Conservation (phyloP, 2,797 vertebrate species). For the Arrhamphus sclerolepis region DNA sequence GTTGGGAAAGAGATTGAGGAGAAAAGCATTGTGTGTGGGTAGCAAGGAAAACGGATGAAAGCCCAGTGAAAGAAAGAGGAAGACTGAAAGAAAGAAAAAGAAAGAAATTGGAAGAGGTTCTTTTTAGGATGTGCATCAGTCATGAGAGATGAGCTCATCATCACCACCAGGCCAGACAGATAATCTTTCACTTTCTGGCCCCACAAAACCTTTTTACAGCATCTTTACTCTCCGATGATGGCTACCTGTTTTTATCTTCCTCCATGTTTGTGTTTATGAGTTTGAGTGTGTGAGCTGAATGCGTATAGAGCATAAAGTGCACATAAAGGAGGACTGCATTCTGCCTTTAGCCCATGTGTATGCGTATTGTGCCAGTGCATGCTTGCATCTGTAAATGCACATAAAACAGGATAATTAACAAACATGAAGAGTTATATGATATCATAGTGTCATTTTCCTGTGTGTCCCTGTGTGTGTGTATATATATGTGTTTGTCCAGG, state of each 20-base stretch:
- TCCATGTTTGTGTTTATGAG: constrained; percentile 41
- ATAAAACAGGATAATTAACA: constrained; percentile 40
- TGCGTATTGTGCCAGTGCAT: constrained; percentile 27
- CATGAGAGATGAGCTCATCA: constrained; percentile 61
- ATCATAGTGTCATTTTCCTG: constrained; percentile 32
- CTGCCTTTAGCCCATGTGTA: constrained; percentile 13
- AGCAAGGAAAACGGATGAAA: constrained; percentile 15
- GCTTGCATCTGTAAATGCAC: constrained; percentile 32
- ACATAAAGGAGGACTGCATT: constrained; percentile 12
- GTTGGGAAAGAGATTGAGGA: constrained; percentile 36
- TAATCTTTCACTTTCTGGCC: constrained; percentile 70
- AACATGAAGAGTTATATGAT: constrained; percentile 32
- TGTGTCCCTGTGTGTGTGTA: constrained; percentile 21
- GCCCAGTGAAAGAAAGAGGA: constrained; percentile 6
- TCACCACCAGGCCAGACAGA: constrained; percentile 52
- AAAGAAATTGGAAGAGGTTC: constrained; percentile 22
- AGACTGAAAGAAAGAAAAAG: constrained; percentile 2
- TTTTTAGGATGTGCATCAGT: constrained; percentile 51
- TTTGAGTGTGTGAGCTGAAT: constrained; percentile 23
- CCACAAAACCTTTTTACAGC: constrained; percentile 69
- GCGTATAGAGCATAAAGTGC: constrained; percentile 27
- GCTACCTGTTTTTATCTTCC: constrained; percentile 65
- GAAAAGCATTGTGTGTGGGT: constrained; percentile 8
- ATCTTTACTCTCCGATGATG: constrained; percentile 51
- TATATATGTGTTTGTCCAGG: constrained; percentile 23